Percentiles rank a stretch among this genome's conserved stretches.
These are phyloP conservation scores for Serranochromis macrocephalus DNA, from an alignment of 2,113 vertebrate species.

Conservation along the genomic window DNA sequence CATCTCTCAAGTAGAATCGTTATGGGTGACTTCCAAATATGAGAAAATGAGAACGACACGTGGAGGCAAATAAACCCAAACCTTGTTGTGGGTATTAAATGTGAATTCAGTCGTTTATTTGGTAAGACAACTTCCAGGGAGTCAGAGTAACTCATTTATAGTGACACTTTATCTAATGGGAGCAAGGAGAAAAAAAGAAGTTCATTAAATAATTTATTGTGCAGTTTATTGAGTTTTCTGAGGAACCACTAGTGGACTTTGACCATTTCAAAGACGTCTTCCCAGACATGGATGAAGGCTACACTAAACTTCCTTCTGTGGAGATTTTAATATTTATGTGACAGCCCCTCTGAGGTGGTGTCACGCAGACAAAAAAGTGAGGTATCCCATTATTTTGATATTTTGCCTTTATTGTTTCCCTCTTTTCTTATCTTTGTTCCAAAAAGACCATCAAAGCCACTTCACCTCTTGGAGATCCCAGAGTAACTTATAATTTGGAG, in stretches of 20 bases:
- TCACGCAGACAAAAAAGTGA: background rate
- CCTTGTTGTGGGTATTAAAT: background rate
- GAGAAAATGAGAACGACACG: background rate
- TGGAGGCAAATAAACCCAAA: background rate
- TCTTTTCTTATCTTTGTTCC: background rate
- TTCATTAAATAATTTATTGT: background rate
- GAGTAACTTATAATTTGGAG: slow-evolving; percentile 82
- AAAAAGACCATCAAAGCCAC: slow-evolving; percentile 83
- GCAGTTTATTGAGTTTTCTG: background rate
- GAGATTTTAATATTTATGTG: background rate
- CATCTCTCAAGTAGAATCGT: background rate
- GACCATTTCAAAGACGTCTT: background rate
- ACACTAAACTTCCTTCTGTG: background rate
- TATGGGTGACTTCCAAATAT: background rate
- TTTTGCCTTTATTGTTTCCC: background rate
- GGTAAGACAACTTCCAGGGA: background rate
- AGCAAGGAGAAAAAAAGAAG: accelerated
- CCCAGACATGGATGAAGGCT: background rate
- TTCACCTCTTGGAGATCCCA: slow-evolving; percentile 80
- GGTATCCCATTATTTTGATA: background rate
- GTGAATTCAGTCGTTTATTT: background rate
- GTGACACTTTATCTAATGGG: background rate
- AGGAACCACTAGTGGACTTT: background rate
- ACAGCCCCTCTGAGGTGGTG: background rate
- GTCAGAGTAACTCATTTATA: background rate